Evolutionary conservation across 2,888 invertebrate genomes (phyloP).

Genomic region (Apamea crenata): DNA sequence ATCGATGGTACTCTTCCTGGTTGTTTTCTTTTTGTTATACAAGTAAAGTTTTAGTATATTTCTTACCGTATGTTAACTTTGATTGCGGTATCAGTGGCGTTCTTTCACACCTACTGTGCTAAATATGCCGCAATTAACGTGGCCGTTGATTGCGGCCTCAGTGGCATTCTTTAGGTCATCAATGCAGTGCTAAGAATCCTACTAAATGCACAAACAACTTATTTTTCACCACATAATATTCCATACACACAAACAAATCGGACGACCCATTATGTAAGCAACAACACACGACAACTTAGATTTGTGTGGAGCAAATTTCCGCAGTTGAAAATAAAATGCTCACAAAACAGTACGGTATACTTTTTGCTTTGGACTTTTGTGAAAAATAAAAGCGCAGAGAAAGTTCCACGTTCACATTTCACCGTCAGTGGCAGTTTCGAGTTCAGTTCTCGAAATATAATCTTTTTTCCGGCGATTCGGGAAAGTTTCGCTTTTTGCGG

Average conservation of each 20-base stretch:
- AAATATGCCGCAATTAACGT: too few relatives aligned
- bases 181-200: neutral
- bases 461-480: constrained; percentile 47
- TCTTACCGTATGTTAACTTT: too few relatives aligned
- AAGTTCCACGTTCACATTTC: constrained; percentile 66
- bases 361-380: constrained; percentile 64
- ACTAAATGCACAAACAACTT: neutral
- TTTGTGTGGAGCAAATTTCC: constrained; percentile 48
- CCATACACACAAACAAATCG: neutral
- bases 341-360: constrained; percentile 51
- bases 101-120: too few relatives aligned
- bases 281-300: constrained; percentile 51
- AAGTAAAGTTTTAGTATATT: too few relatives aligned
- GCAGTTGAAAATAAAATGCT: constrained; percentile 57
- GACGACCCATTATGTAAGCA: constrained; percentile 13
- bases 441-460: constrained; percentile 57
- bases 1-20: too few relatives aligned
- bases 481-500: constrained; percentile 48
- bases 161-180: too few relatives aligned
- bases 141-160: too few relatives aligned
- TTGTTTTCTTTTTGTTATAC: too few relatives aligned
- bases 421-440: constrained; percentile 59
- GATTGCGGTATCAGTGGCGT: too few relatives aligned
- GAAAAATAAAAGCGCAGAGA: constrained; percentile 59
- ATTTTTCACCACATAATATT: neutral